Base-by-base conservation (phyloP, 2,888 invertebrate genomes). In the Escarpia spicata region DNA sequence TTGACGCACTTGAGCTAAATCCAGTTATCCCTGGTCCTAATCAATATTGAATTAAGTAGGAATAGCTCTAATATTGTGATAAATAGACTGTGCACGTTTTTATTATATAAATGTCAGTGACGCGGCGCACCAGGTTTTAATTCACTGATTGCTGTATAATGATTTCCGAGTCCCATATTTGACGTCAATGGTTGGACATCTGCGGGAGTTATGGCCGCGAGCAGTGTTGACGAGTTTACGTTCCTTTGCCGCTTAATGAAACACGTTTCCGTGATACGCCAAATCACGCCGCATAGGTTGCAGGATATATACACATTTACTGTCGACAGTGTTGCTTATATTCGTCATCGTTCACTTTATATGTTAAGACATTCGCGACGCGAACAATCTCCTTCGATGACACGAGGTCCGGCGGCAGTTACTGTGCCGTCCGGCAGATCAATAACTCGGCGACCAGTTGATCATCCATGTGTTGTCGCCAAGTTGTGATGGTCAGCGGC, bases 31-130 rank as follows among this genome's bases (percentile, higher is more conserved):
- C 75, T 75, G 75, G 26, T 75, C 75, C 75, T 26, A 75, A 75
- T 75, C 75, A 26, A 75, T 75, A 75, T n/a, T 75, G 75, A 75
- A 75, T 75, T 75, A 75, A 75, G 75, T 75, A 75, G 75, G 26
- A 75, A 75, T 75, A 75, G 4, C 26, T 15, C 75, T 75, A 75
- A n/a, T 75, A 6, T 75, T 75, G 75, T 75, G 75, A n/a, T 75
- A 75, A 75, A 75, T 75, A 75, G 26, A 75, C 19, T 75, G 75
- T 75, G 26, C 75, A 75, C 75, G 75, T 75, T 75, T 75, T 75
- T n/a, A 75, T 75, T 75, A 75, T 75, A 26, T 19, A 3, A 75
- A 75, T 26, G 75, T 26, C 75, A 75, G 75, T 75, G n/a, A 19
- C 75, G 75, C 19, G 19, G 75, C 75, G n/a, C 75, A n/a, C 26